Evolutionary conservation across 2,113 vertebrate species (phyloP).

Genomic region (Thamnophis sirtalis): DNA sequence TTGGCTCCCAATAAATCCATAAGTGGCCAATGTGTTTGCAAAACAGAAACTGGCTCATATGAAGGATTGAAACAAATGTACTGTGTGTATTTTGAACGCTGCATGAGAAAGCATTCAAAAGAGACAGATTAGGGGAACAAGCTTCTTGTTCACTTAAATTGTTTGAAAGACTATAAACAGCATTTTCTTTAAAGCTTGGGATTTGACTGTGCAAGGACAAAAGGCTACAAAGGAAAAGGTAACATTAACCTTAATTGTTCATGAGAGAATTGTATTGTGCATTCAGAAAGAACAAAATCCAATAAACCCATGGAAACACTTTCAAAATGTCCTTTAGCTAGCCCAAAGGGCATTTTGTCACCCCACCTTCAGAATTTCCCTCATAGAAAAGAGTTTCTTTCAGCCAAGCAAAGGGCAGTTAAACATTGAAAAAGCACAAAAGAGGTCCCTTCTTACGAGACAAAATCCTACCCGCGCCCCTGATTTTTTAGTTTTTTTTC

Average conservation of each 20-base stretch:
- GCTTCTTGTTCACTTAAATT: neutral
- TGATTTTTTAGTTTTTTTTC: neutral
- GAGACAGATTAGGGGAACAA: neutral
- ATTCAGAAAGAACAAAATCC: constrained; percentile 25
- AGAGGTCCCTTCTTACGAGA: constrained; percentile 27
- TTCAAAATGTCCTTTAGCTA: constrained; percentile 13
- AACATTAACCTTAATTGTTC: constrained; percentile 18
- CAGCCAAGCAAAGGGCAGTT: constrained; percentile 15
- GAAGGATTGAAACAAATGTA: neutral
- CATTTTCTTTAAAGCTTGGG: neutral
- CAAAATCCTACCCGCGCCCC: constrained; percentile 27
- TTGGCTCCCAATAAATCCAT: neutral
- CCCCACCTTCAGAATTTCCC: constrained; percentile 25
- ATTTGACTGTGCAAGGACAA: neutral
- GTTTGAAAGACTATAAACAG: neutral
- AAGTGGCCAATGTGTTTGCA: neutral
- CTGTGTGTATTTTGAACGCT: neutral
- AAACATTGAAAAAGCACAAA: constrained; percentile 9
- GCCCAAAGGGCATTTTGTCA: neutral
- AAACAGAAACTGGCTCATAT: neutral
- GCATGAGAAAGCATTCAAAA: neutral
- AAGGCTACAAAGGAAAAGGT: neutral
- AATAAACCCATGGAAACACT: constrained; percentile 6
- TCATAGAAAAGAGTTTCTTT: constrained; percentile 42
- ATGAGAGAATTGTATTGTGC: constrained; percentile 18